A percentile compares a stretch with the other conserved stretches of the same genome.
These are phyloP conservation scores for Rotaria socialis DNA, from an alignment of 2,888 invertebrate genomes.

Conservation along the genomic window DNA sequence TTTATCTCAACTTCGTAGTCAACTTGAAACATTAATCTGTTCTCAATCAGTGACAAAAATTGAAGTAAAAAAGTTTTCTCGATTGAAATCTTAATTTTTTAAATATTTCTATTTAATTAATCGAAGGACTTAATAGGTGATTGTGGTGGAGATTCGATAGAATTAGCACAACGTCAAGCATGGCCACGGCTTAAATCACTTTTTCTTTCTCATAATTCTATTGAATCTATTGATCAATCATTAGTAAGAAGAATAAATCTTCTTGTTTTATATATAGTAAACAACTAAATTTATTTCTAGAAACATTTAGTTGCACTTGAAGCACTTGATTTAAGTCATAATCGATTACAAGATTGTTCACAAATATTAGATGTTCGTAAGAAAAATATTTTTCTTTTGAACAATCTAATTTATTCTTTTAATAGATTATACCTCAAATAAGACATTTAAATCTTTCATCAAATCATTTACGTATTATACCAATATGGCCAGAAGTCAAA, in stretches of 20 bases:
- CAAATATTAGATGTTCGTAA: not conserved
- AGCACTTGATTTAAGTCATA: conserved; percentile 24
- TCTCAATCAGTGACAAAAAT: conserved; percentile 14
- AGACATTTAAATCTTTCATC: conserved; percentile 32
- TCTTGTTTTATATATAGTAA: not conserved
- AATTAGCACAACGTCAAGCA: too few species aligned
- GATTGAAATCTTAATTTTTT: not conserved
- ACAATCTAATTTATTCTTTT: not conserved
- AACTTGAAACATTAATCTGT: conserved; percentile 34
- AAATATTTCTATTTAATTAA: not conserved
- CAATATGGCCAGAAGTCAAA: not conserved
- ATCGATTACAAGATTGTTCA: conserved; percentile 33
- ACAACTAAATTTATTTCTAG: not conserved
- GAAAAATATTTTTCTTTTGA: not conserved
- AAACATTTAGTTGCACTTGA: not conserved
- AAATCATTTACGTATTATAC: not conserved
- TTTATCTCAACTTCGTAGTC: not conserved
- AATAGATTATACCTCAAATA: not conserved
- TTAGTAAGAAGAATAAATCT: not conserved
- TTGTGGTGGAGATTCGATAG: not conserved
- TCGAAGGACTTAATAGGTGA: not conserved
- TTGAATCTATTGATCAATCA: conserved; percentile 2
- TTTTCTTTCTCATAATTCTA: conserved; percentile 32
- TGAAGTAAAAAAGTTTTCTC: not conserved
- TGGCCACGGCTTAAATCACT: conserved; percentile 24